phyloP scores from a whole-genome alignment of 2,888 invertebrate genomes.

The Drosophila maculinotata region DNA sequence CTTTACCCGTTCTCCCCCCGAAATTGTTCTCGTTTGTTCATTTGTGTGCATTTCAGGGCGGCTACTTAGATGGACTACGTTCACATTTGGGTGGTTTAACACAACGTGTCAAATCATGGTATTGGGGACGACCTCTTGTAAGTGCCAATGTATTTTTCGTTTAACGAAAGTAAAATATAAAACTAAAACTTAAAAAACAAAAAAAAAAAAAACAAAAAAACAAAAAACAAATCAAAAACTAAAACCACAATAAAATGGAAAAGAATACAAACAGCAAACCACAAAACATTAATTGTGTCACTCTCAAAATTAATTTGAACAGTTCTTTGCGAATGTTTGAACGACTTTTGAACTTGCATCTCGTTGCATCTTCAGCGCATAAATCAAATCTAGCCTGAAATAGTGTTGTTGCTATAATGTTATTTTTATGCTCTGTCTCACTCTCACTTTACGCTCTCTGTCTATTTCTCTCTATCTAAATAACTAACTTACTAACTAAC shows the following conservation, averaged over 20 bases:
- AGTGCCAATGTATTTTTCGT: slow-evolving; percentile 88
- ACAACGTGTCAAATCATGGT: slow-evolving; percentile 98
- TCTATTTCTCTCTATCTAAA: slow-evolving; percentile 42
- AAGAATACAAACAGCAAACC: slow-evolving; percentile 51
- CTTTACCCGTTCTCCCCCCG: slow-evolving; percentile 66
- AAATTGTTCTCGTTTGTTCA: slow-evolving; percentile 84
- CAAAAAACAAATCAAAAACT: slow-evolving; percentile 29
- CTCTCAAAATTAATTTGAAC: slow-evolving; percentile 22
- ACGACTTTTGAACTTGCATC: slow-evolving; percentile 69
- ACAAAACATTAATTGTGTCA: slow-evolving; percentile 63
- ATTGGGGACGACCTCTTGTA: slow-evolving; percentile 98
- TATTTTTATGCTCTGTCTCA: slow-evolving; percentile 50
- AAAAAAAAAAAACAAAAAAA: slow-evolving; percentile 46
- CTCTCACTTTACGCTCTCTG: slow-evolving; percentile 41
- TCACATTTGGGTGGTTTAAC: slow-evolving; percentile 98
- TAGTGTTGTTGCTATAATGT: slow-evolving; percentile 69
- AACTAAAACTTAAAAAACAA: slow-evolving; percentile 44
- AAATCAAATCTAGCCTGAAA: slow-evolving; percentile 65
- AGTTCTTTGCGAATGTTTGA: slow-evolving; percentile 68
- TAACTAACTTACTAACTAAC: slow-evolving; percentile 28
- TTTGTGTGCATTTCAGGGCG: slow-evolving; percentile 90
- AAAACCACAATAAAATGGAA: slow-evolving; percentile 37
- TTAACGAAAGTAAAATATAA: slow-evolving; percentile 66
- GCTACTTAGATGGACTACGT: slow-evolving; percentile 96
- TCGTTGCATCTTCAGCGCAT: slow-evolving; percentile 71